phyloP scores from a whole-genome alignment of 2,113 vertebrate genomes.

The Narcine bancroftii region DNA sequence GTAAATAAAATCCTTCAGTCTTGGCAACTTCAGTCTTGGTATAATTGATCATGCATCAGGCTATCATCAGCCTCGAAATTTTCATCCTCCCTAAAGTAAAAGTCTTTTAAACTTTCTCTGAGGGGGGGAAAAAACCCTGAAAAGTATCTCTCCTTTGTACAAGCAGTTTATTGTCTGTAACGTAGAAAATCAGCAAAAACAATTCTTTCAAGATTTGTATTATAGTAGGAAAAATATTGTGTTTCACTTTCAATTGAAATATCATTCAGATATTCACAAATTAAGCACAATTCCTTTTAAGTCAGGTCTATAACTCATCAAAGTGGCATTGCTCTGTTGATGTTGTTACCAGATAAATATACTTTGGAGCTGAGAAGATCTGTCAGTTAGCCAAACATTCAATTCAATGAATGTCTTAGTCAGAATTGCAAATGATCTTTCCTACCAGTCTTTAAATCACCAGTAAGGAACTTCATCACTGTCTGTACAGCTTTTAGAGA shows the following conservation, averaged over 20 bases:
- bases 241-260: neutral
- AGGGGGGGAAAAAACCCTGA: too few species aligned
- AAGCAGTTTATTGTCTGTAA: neutral
- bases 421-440: conserved; percentile 18
- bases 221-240: neutral
- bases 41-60: too few species aligned
- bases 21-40: too few species aligned
- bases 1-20: too few species aligned
- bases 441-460: conserved; percentile 12
- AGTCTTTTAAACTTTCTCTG: neutral
- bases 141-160: neutral
- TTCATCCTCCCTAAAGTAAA: neutral
- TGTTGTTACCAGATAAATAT: neutral
- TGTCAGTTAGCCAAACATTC: neutral
- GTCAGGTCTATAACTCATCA: neutral
- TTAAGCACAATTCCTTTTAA: neutral
- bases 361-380: conserved; percentile 13
- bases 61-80: neutral
- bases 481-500: conserved; percentile 25
- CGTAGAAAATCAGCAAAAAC: neutral
- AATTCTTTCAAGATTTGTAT: neutral
- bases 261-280: neutral
- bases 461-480: conserved; percentile 12
- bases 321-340: neutral
- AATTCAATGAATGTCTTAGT: neutral